Conservation (phyloP, 2,888 invertebrate genomes). For the Aleiodes testaceus region DNA sequence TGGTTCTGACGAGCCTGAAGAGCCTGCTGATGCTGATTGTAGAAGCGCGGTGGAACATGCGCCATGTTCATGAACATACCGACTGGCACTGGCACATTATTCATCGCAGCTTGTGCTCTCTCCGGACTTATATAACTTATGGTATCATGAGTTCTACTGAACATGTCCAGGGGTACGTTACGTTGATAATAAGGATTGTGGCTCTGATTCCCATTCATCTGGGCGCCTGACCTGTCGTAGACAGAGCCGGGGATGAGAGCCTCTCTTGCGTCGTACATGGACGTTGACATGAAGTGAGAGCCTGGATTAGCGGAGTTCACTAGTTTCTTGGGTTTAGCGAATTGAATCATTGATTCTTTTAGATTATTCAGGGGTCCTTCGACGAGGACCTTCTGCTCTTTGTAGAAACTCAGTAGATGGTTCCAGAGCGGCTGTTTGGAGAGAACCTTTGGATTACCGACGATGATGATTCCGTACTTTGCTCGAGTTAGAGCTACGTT, state of each 20-base stretch:
- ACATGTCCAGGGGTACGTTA: conserved; percentile 77
- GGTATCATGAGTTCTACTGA: conserved; percentile 87
- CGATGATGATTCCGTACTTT: conserved; percentile 97
- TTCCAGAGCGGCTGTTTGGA: conserved; percentile 99
- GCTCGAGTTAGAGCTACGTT: conserved; percentile 99
- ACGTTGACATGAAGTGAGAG: conserved; percentile 97
- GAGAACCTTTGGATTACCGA: conserved; percentile 98
- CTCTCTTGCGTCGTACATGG: conserved; percentile 97
- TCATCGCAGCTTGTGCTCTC: conserved; percentile 82
- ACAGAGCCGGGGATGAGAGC: conserved; percentile 95
- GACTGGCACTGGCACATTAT: conserved; percentile 92
- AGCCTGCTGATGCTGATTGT: conserved; percentile 83
- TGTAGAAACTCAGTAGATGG: conserved; percentile 96
- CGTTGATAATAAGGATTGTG: conserved; percentile 72
- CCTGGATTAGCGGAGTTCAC: conserved; percentile 96
- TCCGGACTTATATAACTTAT: conserved; percentile 94
- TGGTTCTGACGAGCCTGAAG: conserved; percentile 76
- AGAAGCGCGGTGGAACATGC: conserved; percentile 83
- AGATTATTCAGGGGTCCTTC: conserved; percentile 98
- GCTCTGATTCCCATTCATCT: conserved; percentile 66
- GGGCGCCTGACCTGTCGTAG: conserved; percentile 83
- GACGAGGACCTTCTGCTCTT: conserved; percentile 96
- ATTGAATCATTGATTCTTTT: conserved; percentile 96
- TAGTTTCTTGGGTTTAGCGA: conserved; percentile 97
- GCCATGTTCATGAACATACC: conserved; percentile 96